Percentiles rank a stretch among this genome's conserved stretches.
phyloP scores from a whole-genome alignment of 2,797 vertebrate genomes.

The Ciconia nigra region DNA sequence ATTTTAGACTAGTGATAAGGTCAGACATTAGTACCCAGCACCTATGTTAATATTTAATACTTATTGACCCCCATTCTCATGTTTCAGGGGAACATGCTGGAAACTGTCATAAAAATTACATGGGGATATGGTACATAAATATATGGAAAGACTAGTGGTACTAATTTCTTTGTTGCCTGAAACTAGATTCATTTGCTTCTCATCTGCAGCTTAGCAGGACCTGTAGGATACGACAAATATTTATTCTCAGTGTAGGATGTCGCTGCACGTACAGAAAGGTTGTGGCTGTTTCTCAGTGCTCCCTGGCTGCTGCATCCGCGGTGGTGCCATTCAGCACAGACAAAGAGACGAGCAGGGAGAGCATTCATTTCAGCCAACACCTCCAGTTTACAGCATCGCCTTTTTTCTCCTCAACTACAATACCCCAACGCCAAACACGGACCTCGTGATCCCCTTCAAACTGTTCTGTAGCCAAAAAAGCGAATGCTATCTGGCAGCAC shows the following conservation, averaged over 20 bases:
- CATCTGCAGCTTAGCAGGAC: not conserved
- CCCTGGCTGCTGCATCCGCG: not conserved
- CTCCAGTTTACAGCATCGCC: not conserved
- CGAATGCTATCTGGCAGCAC: not conserved
- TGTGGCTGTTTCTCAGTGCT: not conserved
- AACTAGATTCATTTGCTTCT: not conserved
- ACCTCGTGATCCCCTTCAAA: not conserved
- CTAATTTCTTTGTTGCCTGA: not conserved
- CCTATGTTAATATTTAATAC: conserved; percentile 27
- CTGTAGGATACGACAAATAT: not conserved
- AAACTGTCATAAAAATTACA: not conserved
- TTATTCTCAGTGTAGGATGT: not conserved
- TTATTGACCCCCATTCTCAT: not conserved
- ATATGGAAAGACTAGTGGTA: not conserved
- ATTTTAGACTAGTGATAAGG: not conserved
- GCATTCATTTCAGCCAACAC: not conserved
- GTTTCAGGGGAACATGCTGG: not conserved
- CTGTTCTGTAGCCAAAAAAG: not conserved
- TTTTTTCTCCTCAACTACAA: not conserved
- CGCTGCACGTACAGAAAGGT: not conserved
- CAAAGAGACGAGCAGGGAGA: not conserved
- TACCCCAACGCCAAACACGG: not conserved
- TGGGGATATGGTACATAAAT: not conserved
- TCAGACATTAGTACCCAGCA: not conserved
- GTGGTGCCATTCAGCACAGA: not conserved